These are phyloP conservation scores for Drosophila maculinotata DNA, from an alignment of 2,888 invertebrate genomes.

Conservation along the genomic window DNA sequence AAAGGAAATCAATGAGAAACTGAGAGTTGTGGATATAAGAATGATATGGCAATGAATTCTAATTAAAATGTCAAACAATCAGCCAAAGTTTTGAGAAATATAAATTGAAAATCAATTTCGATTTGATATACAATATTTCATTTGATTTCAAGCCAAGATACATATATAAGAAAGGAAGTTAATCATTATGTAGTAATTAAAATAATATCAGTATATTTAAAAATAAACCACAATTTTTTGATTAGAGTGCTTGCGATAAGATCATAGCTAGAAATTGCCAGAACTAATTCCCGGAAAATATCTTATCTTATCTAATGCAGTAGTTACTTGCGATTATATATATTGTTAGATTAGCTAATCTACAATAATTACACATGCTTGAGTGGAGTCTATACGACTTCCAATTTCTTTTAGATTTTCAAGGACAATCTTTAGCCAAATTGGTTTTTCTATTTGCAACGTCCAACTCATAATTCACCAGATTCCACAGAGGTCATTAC, in stretches of 20 bases:
- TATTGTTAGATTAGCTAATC: constrained; percentile 11
- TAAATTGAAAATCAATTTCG: neutral
- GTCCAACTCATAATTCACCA: neutral
- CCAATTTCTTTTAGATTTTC: neutral
- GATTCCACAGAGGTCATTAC: neutral
- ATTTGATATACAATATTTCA: no score
- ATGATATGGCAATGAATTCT: neutral
- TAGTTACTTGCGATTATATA: constrained; percentile 1
- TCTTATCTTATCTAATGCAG: constrained; percentile 39
- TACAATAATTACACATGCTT: neutral
- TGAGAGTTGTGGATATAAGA: constrained; percentile 12
- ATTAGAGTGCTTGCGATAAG: constrained; percentile 10
- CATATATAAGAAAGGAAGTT: neutral
- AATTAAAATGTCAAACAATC: constrained; percentile 4
- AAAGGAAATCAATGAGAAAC: constrained; percentile 30
- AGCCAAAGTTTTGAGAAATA: neutral
- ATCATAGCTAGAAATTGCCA: neutral
- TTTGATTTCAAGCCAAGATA: no score
- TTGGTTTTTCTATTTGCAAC: neutral
- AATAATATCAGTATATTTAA: neutral
- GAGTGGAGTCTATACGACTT: neutral
- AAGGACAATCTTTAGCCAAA: no score
- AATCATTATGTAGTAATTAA: neutral
- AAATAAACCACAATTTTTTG: neutral
- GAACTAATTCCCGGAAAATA: constrained; percentile 1